Base-by-base conservation (phyloP, 2,113 vertebrate genomes). In the Antigone vipio region DNA sequence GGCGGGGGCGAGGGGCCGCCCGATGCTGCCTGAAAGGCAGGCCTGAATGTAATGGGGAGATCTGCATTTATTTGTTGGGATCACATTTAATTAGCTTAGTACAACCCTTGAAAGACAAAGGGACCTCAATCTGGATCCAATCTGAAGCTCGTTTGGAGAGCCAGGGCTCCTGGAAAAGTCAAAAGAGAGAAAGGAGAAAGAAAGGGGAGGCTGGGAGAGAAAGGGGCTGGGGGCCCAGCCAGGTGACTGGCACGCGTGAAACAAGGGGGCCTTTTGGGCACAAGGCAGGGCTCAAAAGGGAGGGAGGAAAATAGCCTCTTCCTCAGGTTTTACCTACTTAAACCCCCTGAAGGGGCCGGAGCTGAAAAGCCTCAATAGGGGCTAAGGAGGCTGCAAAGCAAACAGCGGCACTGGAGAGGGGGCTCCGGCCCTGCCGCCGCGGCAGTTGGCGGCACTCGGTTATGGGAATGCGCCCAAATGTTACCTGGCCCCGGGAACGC, bases 181-280 rank as follows among this genome's bases (percentile, higher is more conserved):
- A 98, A 98, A 98, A 98, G 98, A 98, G 98, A 96, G 83, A 93
- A 96, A 93, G 89, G 89, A 96, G 91, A 97, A 97, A 98, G 98
- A 98, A 98, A 98, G 83, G 98, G 95, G 90, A 97, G 95, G 92
- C 97, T 94, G 97, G 96, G 95, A 89, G 69, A 84, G 89, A 95
- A 94, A 86, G 90, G 81, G 93, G 72, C 95, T 89, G 94, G 92
- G 96, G 85, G 97, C 97, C 97, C 84, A 92, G 98, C 98, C 99
- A 98, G 98, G 98, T 99, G 98, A 99, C 99, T 98, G 98, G 98
- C 98, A 99, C 98, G 98, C 98, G 98, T 98, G 98, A 98, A 98
- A 99, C 98, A 98, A 98, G 98, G 97, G 95, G 83, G 96, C 97
- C 97, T 97, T 97, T 97, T 91, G 96, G 98, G 97, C 92, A 98